Conservation (phyloP, 2,888 invertebrate species). For the Bugulina stolonifera region DNA sequence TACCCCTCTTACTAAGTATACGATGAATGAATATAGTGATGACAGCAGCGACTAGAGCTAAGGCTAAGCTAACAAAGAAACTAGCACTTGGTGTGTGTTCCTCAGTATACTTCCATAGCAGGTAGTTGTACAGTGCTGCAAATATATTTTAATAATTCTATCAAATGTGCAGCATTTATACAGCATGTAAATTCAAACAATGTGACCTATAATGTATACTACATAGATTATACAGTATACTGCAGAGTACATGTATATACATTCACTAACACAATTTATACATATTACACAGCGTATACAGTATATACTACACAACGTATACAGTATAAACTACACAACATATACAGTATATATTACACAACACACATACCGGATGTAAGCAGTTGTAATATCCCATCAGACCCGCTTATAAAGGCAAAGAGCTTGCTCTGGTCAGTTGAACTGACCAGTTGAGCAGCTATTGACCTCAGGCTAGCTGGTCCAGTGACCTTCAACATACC, state of each 20-base stretch:
- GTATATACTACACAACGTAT: no score
- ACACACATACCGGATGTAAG: neutral
- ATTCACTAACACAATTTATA: no score
- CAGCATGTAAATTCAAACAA: no score
- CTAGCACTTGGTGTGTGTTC: neutral
- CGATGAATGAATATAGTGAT: neutral
- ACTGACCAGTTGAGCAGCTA: neutral
- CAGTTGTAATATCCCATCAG: neutral
- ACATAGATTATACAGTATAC: no score
- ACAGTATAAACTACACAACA: no score
- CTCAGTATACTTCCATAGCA: neutral
- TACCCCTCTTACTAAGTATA: no score
- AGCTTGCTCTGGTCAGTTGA: constrained; percentile 1
- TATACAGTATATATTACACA: neutral
- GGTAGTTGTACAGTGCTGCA: neutral
- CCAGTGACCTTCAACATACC: neutral
- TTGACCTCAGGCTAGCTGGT: constrained; percentile 1
- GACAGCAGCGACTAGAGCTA: neutral
- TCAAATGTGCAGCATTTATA: no score
- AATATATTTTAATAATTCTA: no score
- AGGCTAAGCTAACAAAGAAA: constrained; percentile 10
- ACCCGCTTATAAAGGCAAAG: constrained; percentile 9
- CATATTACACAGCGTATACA: no score
- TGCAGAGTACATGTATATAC: no score
- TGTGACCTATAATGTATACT: no score